Evolutionary conservation across 1,140 invertebrate genomes (phyloP).

Genomic region (Neodiprion lecontei): DNA sequence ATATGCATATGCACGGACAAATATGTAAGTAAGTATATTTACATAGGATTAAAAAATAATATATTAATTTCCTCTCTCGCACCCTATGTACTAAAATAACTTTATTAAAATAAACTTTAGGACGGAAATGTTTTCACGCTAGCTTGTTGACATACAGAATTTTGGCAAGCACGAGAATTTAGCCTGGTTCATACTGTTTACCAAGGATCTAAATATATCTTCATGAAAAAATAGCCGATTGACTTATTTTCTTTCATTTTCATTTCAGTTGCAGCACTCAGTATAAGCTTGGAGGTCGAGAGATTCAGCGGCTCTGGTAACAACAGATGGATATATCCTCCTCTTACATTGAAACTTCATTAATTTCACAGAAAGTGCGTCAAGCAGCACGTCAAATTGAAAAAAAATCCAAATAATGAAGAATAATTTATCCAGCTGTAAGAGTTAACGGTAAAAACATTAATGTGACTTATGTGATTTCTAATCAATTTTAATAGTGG

Average conservation of each 20-base stretch:
- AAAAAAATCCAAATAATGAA: too few relatives aligned
- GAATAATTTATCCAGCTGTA: too few relatives aligned
- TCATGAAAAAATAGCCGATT: background rate
- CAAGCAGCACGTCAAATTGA: too few relatives aligned
- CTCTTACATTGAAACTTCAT: background rate
- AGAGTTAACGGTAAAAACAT: too few relatives aligned
- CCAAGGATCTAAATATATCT: conserved; percentile 4
- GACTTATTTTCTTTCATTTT: conserved; percentile 2
- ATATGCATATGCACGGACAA: background rate
- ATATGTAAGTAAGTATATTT: too few relatives aligned
- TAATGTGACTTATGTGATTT: too few relatives aligned
- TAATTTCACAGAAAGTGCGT: too few relatives aligned
- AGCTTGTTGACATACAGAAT: background rate
- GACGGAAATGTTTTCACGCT: background rate
- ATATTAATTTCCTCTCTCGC: background rate
- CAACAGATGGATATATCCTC: background rate
- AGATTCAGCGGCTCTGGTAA: background rate
- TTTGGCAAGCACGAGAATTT: background rate
- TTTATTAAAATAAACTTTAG: background rate
- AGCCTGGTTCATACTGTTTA: conserved; percentile 2
- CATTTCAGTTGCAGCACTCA: background rate
- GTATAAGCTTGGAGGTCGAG: background rate
- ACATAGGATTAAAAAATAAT: background rate
- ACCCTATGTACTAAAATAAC: background rate
- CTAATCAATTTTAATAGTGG: too few relatives aligned